phyloP scores from a whole-genome alignment of 2,888 invertebrate species.

The Malthinus flaveolus region DNA sequence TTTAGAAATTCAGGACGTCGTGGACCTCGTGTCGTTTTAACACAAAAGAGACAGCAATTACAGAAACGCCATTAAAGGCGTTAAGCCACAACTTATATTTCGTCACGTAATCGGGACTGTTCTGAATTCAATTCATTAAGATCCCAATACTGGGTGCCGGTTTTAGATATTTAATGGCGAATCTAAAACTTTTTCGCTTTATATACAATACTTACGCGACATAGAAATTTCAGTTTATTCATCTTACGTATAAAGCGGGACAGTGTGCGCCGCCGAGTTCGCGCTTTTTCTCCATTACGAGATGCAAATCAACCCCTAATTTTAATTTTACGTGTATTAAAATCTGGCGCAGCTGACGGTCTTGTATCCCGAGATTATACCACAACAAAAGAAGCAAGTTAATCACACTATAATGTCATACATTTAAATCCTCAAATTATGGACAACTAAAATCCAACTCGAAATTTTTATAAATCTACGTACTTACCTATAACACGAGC shows the following conservation, averaged over 20 bases:
- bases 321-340: conserved; percentile 66
- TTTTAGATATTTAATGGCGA: conserved; percentile 37
- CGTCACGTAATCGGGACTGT: conserved; percentile 37
- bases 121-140: conserved; percentile 42
- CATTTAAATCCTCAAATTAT: conserved; percentile 43
- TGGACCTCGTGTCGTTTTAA: conserved; percentile 35
- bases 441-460: conserved; percentile 31
- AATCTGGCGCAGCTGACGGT: conserved; percentile 61
- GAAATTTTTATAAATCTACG: background rate
- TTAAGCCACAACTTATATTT: conserved; percentile 36
- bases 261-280: conserved; percentile 35
- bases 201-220: conserved; percentile 18
- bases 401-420: conserved; percentile 51
- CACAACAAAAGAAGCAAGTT: conserved; percentile 52
- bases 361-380: conserved; percentile 48
- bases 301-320: conserved; percentile 64
- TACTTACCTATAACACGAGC: conserved; percentile 8
- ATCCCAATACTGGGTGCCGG: conserved; percentile 36
- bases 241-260: conserved; percentile 25
- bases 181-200: conserved; percentile 27
- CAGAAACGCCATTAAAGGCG: conserved; percentile 32
- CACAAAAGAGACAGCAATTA: conserved; percentile 43
- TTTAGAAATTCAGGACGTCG: conserved; percentile 33
- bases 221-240: conserved; percentile 31
- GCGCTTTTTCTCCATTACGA: conserved; percentile 60